Evolutionary conservation across 2,113 vertebrate species (phyloP).

Genomic region (Corythornis vintsioides): DNA sequence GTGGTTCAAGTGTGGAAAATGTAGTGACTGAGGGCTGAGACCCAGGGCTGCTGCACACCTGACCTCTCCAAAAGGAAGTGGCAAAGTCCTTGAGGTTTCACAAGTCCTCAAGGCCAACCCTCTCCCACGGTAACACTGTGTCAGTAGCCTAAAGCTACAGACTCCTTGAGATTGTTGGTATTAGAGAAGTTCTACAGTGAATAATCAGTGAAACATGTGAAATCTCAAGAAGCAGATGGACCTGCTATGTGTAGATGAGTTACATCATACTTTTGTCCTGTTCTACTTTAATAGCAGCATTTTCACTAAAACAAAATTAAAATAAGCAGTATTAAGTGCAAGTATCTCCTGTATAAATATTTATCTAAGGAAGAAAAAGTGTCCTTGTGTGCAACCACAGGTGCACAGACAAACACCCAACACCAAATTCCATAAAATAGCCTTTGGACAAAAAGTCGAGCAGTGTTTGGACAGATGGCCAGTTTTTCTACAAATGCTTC

Average conservation of each 20-base stretch:
- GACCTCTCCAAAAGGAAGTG: neutral
- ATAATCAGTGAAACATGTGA: neutral
- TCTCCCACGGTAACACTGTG: neutral
- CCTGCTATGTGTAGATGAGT: neutral
- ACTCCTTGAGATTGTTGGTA: neutral
- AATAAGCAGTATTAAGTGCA: neutral
- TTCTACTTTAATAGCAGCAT: neutral
- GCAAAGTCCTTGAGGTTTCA: neutral
- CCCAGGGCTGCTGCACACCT: neutral
- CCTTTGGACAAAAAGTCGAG: constrained; percentile 35
- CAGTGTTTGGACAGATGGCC: constrained; percentile 69
- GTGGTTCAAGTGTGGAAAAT: neutral
- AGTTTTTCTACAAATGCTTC: neutral
- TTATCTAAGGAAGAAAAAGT: constrained; percentile 25
- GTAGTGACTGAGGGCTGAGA: neutral
- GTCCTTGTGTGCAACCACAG: constrained; percentile 16
- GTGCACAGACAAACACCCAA: constrained; percentile 31
- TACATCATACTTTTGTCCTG: neutral
- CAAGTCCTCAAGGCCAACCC: neutral
- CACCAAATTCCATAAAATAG: constrained; percentile 16
- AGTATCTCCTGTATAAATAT: constrained; percentile 7
- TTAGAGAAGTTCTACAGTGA: neutral
- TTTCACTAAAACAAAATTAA: neutral
- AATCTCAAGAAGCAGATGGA: neutral
- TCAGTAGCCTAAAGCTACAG: neutral